Percentiles rank a stretch among this genome's conserved stretches.
phyloP scores from a whole-genome alignment of 2,888 invertebrate genomes.

The Myopa testacea region DNA sequence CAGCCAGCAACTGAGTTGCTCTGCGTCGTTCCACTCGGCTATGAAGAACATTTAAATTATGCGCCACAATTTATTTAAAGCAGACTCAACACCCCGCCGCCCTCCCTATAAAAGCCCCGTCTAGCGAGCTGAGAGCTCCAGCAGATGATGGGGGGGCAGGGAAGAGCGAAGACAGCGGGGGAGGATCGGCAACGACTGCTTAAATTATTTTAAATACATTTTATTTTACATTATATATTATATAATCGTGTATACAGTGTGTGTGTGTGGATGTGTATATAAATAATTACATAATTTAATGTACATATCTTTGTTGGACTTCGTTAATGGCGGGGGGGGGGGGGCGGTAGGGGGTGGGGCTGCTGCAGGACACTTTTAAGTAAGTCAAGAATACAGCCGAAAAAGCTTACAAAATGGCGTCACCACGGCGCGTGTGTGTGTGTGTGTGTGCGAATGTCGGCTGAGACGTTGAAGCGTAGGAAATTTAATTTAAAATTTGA shows the following conservation, averaged over 20 bases:
- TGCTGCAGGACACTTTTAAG: conserved; percentile 44
- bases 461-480: conserved; percentile 33
- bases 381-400: conserved; percentile 23
- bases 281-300: not conserved
- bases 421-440: not conserved
- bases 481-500: conserved; percentile 38
- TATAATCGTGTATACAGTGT: conserved; percentile 40
- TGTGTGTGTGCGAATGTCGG: conserved; percentile 11
- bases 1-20: not conserved
- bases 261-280: conserved; percentile 27
- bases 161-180: no score
- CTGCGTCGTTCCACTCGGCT: not conserved
- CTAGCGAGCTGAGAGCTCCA: not conserved
- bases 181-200: not conserved
- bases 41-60: conserved; percentile 30
- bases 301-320: no score
- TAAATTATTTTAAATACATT: conserved; percentile 43
- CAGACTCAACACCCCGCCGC: not conserved
- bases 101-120: not conserved
- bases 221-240: conserved; percentile 20
- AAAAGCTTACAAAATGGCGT: conserved; percentile 32
- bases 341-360: conserved; percentile 28
- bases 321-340: conserved; percentile 5
- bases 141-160: no score
- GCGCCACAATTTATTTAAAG: conserved; percentile 26